Evolutionary conservation across 2,797 vertebrate species (phyloP).

Genomic region (Peromyscus attwateri): DNA sequence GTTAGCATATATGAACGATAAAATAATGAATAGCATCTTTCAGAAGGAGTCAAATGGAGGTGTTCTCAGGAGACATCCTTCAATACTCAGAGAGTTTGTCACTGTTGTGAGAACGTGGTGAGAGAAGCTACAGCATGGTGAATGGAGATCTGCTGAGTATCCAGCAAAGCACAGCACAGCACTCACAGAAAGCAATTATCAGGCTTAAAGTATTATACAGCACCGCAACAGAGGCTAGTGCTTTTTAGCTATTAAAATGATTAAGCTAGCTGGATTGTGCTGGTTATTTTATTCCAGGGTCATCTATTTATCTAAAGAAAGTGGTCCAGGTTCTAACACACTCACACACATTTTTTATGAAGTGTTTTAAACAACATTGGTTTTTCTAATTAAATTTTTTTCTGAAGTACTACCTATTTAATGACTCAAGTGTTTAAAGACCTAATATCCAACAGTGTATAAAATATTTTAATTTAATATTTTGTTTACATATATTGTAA

Average conservation of each 20-base stretch:
- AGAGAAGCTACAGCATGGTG: neutral
- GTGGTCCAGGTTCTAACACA: neutral
- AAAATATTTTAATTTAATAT: neutral
- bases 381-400: conserved; percentile 50
- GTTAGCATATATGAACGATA: neutral
- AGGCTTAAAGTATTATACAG: neutral
- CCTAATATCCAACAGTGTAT: neutral
- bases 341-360: neutral
- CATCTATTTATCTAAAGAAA: neutral
- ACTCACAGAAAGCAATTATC: neutral
- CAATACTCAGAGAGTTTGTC: neutral
- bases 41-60: neutral
- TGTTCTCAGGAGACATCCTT: neutral
- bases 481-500: neutral
- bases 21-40: neutral
- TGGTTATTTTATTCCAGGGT: neutral
- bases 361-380: neutral
- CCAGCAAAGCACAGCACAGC: neutral
- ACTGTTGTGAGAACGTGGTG: neutral
- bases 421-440: conserved; percentile 19
- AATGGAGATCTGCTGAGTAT: neutral
- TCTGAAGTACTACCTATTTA: conserved; percentile 2
- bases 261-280: neutral
- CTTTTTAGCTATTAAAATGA: neutral
- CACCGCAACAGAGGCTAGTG: neutral